Conservation (phyloP, 2,113 vertebrate genomes). For the Amphiprion ocellaris region DNA sequence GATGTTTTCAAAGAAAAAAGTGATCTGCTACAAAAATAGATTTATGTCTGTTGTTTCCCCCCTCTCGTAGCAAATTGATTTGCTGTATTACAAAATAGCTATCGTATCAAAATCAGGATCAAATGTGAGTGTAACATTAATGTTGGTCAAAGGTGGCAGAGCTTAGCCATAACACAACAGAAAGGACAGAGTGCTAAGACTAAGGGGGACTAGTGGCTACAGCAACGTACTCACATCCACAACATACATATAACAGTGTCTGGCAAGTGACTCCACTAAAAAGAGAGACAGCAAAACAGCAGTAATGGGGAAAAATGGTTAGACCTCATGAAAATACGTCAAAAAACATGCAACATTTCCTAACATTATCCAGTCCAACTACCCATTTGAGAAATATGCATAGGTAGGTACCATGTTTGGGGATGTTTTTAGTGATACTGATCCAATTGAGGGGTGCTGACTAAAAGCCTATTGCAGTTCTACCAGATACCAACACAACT, state of each 20-base stretch:
- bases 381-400: constrained; percentile 30
- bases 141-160: constrained; percentile 95
- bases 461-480: constrained; percentile 29
- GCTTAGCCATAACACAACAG: constrained; percentile 91
- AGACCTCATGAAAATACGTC: constrained; percentile 87
- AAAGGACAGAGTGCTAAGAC: constrained; percentile 95
- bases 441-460: constrained; percentile 53
- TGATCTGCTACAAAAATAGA: constrained; percentile 29
- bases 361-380: constrained; percentile 49
- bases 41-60: constrained; percentile 41
- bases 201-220: constrained; percentile 91
- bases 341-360: constrained; percentile 85
- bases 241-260: constrained; percentile 98
- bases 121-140: constrained; percentile 85
- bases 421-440: constrained; percentile 27
- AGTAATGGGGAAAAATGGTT: constrained; percentile 90
- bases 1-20: constrained; percentile 41
- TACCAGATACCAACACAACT: constrained; percentile 24
- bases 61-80: constrained; percentile 72
- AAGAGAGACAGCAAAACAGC: constrained; percentile 95
- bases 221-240: constrained; percentile 97
- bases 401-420: background rate
- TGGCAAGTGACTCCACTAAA: constrained; percentile 97
- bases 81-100: constrained; percentile 86
- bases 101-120: constrained; percentile 58